Evolutionary conservation across 30 jellyfish, hydroid and myxozoan genomes (phyloP).

Genomic region (Chrysaora quinquecirrha): DNA sequence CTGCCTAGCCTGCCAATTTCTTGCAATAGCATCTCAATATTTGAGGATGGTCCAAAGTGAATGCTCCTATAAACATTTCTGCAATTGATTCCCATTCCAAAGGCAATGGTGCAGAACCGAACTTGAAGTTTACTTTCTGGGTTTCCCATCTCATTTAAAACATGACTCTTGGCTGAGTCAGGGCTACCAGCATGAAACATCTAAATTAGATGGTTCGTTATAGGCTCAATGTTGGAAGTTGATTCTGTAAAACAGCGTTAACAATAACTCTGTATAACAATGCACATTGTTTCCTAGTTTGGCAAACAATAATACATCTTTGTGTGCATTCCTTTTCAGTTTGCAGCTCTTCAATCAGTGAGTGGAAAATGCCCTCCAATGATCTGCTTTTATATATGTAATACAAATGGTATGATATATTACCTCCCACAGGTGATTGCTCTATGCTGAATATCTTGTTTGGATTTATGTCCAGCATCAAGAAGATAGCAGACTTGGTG

Average conservation of each 20-base stretch:
- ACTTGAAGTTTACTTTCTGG: conserved; percentile 2
- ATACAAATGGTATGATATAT: background rate
- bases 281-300: conserved; percentile 43
- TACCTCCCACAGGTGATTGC: conserved; percentile 18
- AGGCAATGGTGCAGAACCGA: conserved; percentile 30
- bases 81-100: conserved; percentile 43
- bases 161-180: conserved; percentile 3
- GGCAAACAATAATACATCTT: conserved; percentile 20
- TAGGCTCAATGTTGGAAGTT: conserved; percentile 21
- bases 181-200: conserved; percentile 54
- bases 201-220: conserved; percentile 4
- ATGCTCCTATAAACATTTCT: conserved; percentile 1
- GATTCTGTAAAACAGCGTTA: conserved; percentile 1
- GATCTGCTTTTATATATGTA: conserved; percentile 16
- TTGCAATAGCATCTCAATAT: background rate
- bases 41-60: conserved; percentile 35
- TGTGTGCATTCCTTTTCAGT: background rate
- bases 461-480: background rate
- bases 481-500: conserved; percentile 7
- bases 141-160: conserved; percentile 14
- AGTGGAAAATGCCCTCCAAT: conserved; percentile 1
- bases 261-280: background rate
- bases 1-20: conserved; percentile 41
- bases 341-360: background rate
- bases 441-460: conserved; percentile 4